These are phyloP conservation scores for Odobenus rosmarus DNA, from an alignment of 2,113 vertebrate species.

Conservation along the genomic window DNA sequence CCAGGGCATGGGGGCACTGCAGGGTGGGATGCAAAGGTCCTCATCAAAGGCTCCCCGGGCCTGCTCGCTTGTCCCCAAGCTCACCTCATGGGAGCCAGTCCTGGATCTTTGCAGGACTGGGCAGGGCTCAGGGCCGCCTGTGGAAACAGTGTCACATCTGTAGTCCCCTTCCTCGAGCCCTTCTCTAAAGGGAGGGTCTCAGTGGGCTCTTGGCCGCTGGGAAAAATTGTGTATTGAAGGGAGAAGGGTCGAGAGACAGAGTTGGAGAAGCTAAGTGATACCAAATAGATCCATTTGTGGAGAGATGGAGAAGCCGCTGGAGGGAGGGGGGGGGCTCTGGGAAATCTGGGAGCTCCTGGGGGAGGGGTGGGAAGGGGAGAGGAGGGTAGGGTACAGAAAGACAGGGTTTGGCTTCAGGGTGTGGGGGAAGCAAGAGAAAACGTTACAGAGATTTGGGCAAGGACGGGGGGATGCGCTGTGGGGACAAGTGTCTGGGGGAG, in stretches of 20 bases:
- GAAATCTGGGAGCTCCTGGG: background rate
- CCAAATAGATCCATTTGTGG: no score
- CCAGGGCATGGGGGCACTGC: background rate
- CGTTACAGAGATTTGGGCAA: background rate
- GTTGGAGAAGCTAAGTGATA: background rate
- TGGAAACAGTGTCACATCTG: background rate
- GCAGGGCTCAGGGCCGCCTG: fast-evolving
- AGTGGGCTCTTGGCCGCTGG: background rate
- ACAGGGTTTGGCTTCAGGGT: background rate
- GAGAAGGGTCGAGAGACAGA: background rate
- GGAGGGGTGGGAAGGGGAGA: no score
- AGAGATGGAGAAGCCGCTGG: background rate
- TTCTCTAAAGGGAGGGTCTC: background rate
- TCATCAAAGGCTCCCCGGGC: background rate
- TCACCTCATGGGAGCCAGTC: background rate
- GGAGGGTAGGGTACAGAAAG: background rate
- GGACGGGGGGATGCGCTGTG: background rate
- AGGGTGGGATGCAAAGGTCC: background rate
- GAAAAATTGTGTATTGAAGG: background rate
- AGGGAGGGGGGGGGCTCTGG: background rate
- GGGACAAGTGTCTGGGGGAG: background rate
- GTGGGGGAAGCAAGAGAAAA: background rate
- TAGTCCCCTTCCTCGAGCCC: background rate
- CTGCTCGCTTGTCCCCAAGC: fast-evolving
- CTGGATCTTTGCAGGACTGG: background rate